phyloP scores from a whole-genome alignment of 1,140 invertebrate genomes.

The Adoxophyes honmai region DNA sequence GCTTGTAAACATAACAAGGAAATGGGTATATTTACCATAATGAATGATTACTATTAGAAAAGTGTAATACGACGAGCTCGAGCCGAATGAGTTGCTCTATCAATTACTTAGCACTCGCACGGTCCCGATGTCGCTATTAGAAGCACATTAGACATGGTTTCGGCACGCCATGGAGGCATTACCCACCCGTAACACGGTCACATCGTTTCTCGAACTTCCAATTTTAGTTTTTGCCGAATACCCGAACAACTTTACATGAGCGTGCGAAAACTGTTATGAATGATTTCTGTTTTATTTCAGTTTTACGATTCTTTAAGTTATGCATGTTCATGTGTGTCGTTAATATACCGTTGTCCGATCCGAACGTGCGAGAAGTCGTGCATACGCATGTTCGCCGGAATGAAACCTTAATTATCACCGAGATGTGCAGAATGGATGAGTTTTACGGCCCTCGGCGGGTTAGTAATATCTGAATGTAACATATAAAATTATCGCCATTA shows the following conservation, averaged over 20 bases:
- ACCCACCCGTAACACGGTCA: slow-evolving; percentile 70
- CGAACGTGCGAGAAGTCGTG: slow-evolving; percentile 18
- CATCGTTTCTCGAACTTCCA: slow-evolving; percentile 62
- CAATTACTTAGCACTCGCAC: slow-evolving; percentile 64
- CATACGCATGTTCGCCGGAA: slow-evolving; percentile 3
- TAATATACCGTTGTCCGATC: slow-evolving; percentile 65
- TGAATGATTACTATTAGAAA: background rate
- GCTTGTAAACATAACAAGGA: no score
- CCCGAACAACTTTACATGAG: slow-evolving; percentile 49
- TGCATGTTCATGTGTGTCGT: slow-evolving; percentile 22
- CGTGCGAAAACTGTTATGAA: slow-evolving; percentile 52
- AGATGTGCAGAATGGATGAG: background rate
- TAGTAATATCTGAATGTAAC: no score
- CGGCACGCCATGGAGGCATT: slow-evolving; percentile 68
- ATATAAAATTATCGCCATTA: no score
- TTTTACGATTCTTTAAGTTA: slow-evolving; percentile 26
- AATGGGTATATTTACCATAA: background rate
- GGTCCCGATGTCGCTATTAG: slow-evolving; percentile 63
- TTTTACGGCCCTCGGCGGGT: no score
- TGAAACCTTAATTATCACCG: background rate
- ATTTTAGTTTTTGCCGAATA: slow-evolving; percentile 62
- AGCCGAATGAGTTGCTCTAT: slow-evolving; percentile 56
- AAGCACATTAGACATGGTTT: slow-evolving; percentile 67
- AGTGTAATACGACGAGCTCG: slow-evolving; percentile 12
- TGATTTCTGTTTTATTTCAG: slow-evolving; percentile 30